Evolutionary conservation across 1,140 invertebrate species (phyloP).

Genomic region (Eueides isabella): DNA sequence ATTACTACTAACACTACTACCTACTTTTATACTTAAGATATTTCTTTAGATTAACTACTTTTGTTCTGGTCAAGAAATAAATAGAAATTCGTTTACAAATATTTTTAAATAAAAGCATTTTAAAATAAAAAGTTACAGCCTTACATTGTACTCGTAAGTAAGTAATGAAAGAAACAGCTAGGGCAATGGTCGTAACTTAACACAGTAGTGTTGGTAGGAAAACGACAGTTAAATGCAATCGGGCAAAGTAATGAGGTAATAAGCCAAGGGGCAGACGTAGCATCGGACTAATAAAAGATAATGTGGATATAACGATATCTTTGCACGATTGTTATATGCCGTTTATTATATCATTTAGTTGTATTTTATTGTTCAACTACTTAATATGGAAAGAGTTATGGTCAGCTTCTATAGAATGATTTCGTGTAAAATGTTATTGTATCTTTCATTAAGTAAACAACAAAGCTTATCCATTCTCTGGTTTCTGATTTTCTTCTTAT

Average conservation of each 20-base stretch:
- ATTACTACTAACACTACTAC: too few species aligned
- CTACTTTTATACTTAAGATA: neutral
- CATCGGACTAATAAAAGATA: slow-evolving; percentile 26
- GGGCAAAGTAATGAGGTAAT: slow-evolving; percentile 17
- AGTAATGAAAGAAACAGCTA: slow-evolving; percentile 7
- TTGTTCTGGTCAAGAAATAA: too few species aligned
- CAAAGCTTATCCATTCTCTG: too few species aligned
- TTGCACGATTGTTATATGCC: slow-evolving; percentile 8
- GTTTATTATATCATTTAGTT: slow-evolving; percentile 10
- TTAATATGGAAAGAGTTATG: neutral
- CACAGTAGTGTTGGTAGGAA: slow-evolving; percentile 19
- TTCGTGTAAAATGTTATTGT: too few species aligned
- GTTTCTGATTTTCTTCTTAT: too few species aligned
- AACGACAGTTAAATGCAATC: slow-evolving; percentile 10
- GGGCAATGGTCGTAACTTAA: neutral
- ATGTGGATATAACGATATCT: slow-evolving; percentile 19
- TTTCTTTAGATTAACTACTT: neutral
- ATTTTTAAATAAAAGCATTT: neutral
- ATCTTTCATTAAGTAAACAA: too few species aligned
- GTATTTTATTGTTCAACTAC: neutral
- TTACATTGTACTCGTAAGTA: slow-evolving; percentile 8
- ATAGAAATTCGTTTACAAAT: too few species aligned
- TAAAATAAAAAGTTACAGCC: slow-evolving; percentile 1
- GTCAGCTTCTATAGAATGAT: neutral
- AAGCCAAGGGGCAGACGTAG: slow-evolving; percentile 31